Evolutionary conservation across 2,888 invertebrate genomes (phyloP).

Genomic region (Aradus depressus): DNA sequence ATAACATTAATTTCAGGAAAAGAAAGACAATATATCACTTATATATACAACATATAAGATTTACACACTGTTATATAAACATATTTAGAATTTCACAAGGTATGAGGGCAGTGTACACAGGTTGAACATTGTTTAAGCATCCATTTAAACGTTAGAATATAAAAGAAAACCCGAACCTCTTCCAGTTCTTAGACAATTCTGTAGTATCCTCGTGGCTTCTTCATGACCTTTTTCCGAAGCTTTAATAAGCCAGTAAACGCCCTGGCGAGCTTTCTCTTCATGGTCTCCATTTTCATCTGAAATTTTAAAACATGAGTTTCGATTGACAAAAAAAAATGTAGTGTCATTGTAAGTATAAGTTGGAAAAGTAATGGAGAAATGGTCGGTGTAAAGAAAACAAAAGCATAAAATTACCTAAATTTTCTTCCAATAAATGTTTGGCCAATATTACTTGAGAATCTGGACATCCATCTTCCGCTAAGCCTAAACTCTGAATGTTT

Average conservation of each 20-base stretch:
- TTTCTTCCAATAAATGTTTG: conserved; percentile 67
- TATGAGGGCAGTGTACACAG: not conserved
- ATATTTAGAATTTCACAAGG: not conserved
- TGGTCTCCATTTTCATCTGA: conserved; percentile 54
- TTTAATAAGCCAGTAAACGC: conserved; percentile 80
- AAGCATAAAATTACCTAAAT: conserved; percentile 48
- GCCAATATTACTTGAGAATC: conserved; percentile 81
- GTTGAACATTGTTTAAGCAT: not conserved
- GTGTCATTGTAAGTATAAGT: not conserved
- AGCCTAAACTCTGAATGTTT: conserved; percentile 13
- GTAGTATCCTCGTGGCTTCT: conserved; percentile 70
- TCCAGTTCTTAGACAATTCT: conserved; percentile 59
- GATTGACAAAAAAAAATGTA: not conserved
- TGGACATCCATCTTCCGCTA: conserved; percentile 76
- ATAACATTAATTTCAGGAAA: not conserved
- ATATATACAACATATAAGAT: no score
- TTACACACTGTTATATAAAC: no score
- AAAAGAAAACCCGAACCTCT: conserved; percentile 35
- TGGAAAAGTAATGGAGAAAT: not conserved
- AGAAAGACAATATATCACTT: no score
- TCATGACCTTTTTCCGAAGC: conserved; percentile 86
- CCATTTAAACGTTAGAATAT: not conserved
- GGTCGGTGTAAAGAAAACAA: not conserved
- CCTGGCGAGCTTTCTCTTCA: conserved; percentile 66
- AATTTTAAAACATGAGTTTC: conserved; percentile 30